Conservation (phyloP, 92 coral and sea anemone species). For the Pocillopora grandis region DNA sequence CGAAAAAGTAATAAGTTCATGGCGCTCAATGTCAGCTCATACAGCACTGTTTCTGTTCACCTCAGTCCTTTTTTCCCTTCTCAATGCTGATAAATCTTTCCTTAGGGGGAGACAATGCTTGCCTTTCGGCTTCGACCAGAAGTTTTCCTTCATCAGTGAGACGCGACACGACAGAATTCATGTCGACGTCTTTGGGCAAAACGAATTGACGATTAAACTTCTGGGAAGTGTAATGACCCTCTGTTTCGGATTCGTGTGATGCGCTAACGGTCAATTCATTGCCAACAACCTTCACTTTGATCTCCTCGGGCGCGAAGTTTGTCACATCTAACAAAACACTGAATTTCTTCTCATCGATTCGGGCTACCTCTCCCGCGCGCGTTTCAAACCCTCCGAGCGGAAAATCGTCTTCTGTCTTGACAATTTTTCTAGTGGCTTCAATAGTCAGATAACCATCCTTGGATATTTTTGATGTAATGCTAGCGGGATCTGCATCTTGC, state of each 20-base stretch:
- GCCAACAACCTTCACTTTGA: constrained; percentile 80
- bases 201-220: constrained; percentile 88
- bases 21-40: neutral
- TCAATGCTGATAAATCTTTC: constrained; percentile 71
- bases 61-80: constrained; percentile 52
- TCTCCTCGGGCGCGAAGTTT: constrained; percentile 80
- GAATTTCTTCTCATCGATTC: constrained; percentile 84
- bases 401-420: constrained; percentile 48
- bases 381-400: constrained; percentile 61
- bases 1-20: no score
- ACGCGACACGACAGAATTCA: constrained; percentile 72
- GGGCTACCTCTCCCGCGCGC: constrained; percentile 80
- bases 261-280: constrained; percentile 89
- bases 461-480: constrained; percentile 82
- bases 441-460: constrained; percentile 87
- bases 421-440: constrained; percentile 70
- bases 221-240: constrained; percentile 78
- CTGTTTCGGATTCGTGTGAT: constrained; percentile 72
- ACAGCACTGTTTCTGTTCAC: neutral
- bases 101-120: constrained; percentile 59
- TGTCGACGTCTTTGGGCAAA: constrained; percentile 90
- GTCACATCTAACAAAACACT: constrained; percentile 82
- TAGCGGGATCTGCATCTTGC: constrained; percentile 76
- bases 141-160: constrained; percentile 83
- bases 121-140: constrained; percentile 79